Base-by-base conservation (phyloP, 1,140 invertebrate species). In the Camponotus floridanus region DNA sequence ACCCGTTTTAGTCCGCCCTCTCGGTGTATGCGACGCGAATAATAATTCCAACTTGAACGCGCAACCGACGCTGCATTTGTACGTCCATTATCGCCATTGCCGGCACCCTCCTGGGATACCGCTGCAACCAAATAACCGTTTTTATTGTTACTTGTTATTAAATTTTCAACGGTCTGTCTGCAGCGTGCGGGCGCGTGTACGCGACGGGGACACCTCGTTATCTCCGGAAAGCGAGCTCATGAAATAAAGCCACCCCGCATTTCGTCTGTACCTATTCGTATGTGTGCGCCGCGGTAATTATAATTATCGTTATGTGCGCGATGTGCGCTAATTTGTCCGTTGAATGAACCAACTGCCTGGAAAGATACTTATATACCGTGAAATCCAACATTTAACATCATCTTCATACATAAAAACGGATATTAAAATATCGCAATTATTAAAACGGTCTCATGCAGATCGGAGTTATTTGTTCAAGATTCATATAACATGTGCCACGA, bases 121-220 rank as follows among this genome's bases (percentile, higher is more conserved):
- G 39, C 73, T 26, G 51, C 42, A 62, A 81, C 57, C 55, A 36
- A 79, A 76, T 87, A 70, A 88, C 81, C 71, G 45, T 89, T 89
- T 88, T 89, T 88, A 89, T 88, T 80, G 76, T 86, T 86, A 39
- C 33, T 42, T 70, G 71, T 88, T 64, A 70, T 88, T 88, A 74
- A 88, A 88, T 67, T 88, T 80, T 86, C 81, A 78, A 71, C 51
- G 21, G 33, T 51, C 73, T 73, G 79, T 83, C 79, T 83, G 79
- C 39, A 64, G 36, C 26, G 59, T 42, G 21, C 57, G 55, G 21
- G 42, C 36, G 33, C 57, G 55, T 71, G 74, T 48, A 61, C 57
- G 11, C 83, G 74, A 67, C 65, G 74, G 36, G 67, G 55, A 79
- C 84, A 86, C 42, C 84, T 87, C 86, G 86, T 87, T 87, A 87